Percentiles rank a stretch among this genome's conserved stretches.
These are phyloP conservation scores for Poecile montanus DNA, from an alignment of 2,797 vertebrate genomes.

Conservation along the genomic window DNA sequence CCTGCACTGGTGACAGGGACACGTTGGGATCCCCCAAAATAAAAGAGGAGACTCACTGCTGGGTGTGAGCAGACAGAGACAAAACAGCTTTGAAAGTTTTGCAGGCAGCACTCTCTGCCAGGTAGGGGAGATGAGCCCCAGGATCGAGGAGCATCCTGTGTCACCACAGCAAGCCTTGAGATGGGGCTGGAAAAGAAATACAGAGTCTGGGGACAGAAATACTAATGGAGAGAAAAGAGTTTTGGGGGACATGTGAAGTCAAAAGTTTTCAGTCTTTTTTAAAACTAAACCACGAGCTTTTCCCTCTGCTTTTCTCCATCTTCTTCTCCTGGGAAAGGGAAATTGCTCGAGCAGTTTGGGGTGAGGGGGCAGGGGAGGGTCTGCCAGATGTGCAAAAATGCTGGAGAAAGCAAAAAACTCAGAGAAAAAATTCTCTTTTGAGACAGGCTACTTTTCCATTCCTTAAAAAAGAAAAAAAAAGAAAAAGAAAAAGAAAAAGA, in stretches of 20 bases:
- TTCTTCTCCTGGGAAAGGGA: neutral
- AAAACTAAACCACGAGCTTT: neutral
- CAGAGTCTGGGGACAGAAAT: neutral
- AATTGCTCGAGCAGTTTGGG: neutral
- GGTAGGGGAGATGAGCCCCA: neutral
- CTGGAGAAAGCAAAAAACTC: neutral
- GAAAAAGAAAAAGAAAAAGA: neutral
- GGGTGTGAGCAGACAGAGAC: neutral
- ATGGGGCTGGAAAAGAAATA: neutral
- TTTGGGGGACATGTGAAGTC: neutral
- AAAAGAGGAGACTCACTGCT: neutral
- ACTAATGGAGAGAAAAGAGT: neutral
- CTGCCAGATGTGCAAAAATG: conserved; percentile 8
- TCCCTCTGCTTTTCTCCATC: neutral
- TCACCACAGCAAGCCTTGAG: neutral
- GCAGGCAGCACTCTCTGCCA: neutral
- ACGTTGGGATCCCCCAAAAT: accelerated
- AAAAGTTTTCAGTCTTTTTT: neutral
- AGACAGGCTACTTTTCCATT: neutral
- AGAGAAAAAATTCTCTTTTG: neutral
- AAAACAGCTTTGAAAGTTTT: accelerated
- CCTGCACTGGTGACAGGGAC: accelerated
- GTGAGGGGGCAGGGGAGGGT: neutral
- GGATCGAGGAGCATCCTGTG: accelerated
- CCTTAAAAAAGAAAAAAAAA: neutral